Conservation (phyloP, 2,888 invertebrate species). For the Erannis defoliaria region DNA sequence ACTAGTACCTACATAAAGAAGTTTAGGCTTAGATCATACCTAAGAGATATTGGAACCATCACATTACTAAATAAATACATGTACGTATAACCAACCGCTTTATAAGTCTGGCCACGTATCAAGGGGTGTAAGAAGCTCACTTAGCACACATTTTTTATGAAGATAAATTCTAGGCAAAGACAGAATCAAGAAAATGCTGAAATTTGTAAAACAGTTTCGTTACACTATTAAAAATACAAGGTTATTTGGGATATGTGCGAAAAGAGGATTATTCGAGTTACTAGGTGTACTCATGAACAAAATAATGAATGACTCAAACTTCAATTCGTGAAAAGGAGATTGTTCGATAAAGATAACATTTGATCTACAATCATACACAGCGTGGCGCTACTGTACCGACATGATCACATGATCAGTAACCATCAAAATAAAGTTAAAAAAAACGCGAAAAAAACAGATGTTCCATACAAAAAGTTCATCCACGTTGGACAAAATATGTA, state of each 20-base stretch:
- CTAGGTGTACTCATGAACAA: no score
- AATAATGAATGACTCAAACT: background rate
- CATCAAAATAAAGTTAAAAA: no score
- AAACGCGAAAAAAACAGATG: no score
- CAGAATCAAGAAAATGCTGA: background rate
- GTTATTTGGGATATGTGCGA: background rate
- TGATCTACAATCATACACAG: no score
- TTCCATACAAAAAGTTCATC: no score
- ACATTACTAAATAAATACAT: constrained; percentile 16
- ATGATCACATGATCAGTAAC: no score
- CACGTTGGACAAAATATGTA: no score
- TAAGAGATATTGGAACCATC: constrained; percentile 25
- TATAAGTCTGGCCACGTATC: constrained; percentile 11
- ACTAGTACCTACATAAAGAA: constrained; percentile 15
- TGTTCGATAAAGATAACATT: no score
- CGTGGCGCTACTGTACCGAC: no score
- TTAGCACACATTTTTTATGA: background rate
- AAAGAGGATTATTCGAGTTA: background rate
- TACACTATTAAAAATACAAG: background rate
- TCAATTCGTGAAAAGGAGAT: no score
- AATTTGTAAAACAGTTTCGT: background rate
- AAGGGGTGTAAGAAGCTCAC: background rate
- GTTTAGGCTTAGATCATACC: constrained; percentile 27
- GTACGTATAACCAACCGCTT: background rate
- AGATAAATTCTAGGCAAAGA: no score